These are phyloP conservation scores for Ceratina calcarata DNA, from an alignment of 1,140 invertebrate genomes.

Conservation along the genomic window DNA sequence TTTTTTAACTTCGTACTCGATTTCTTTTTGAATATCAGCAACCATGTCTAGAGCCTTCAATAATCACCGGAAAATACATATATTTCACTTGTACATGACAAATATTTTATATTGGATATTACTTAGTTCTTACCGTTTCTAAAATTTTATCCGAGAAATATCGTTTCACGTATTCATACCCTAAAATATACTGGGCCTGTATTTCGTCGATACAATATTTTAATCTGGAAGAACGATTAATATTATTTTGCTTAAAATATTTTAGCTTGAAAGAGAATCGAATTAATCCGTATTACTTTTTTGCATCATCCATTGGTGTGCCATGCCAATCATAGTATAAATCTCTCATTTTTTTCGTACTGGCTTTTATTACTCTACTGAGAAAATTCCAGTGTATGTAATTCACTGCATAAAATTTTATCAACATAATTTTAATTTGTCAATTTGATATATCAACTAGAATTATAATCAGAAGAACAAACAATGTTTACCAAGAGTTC, in stretches of 20 bases:
- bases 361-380: slow-evolving; percentile 43
- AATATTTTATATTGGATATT: neutral
- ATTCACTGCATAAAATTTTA: slow-evolving; percentile 49
- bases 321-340: neutral
- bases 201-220: neutral
- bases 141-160: slow-evolving; percentile 22
- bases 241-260: too few species aligned
- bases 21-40: neutral
- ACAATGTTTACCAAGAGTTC: slow-evolving; percentile 35
- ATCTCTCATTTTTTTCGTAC: slow-evolving; percentile 47
- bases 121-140: slow-evolving; percentile 8
- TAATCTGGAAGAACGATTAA: too few species aligned
- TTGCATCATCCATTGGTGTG: too few species aligned
- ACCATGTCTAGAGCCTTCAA: neutral
- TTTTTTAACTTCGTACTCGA: neutral
- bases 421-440: neutral
- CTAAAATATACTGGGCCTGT: neutral
- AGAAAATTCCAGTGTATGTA: slow-evolving; percentile 65
- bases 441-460: too few species aligned
- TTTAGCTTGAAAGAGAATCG: too few species aligned
- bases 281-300: too few species aligned
- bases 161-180: slow-evolving; percentile 23
- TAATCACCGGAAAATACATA: too few species aligned
- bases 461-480: neutral
- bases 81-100: too few species aligned